Percentiles rank a stretch among this genome's conserved stretches.
Conservation (phyloP, 2,888 invertebrate species). For the Autographa pulchrina region DNA sequence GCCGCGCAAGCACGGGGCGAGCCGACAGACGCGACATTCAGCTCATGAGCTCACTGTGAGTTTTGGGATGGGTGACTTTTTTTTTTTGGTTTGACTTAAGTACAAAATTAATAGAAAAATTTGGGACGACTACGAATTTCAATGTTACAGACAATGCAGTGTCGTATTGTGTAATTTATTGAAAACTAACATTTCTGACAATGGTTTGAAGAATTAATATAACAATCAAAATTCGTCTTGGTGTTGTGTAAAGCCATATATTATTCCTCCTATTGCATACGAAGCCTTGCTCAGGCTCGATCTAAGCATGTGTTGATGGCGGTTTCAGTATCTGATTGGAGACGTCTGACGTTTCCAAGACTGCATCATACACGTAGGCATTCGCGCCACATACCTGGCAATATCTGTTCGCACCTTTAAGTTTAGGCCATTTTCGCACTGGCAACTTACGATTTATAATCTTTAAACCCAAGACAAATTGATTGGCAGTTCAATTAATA, state of each 20-base stretch:
- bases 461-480: slow-evolving; percentile 6
- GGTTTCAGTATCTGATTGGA: neutral
- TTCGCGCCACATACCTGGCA: slow-evolving; percentile 9
- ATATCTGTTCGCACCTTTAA: slow-evolving; percentile 7
- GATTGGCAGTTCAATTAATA: slow-evolving; percentile 5
- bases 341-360: slow-evolving; percentile 6
- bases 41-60: slow-evolving; percentile 8
- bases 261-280: neutral
- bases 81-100: slow-evolving; percentile 2
- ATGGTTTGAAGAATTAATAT: slow-evolving; percentile 5
- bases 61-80: slow-evolving; percentile 1
- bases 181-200: neutral
- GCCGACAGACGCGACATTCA: slow-evolving; percentile 10
- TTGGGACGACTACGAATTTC: neutral
- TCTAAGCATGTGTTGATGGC: neutral
- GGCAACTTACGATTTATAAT: slow-evolving; percentile 3
- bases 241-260: slow-evolving; percentile 7
- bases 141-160: neutral
- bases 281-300: neutral
- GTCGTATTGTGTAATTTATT: neutral
- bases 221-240: slow-evolving; percentile 1
- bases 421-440: slow-evolving; percentile 9
- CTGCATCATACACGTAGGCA: neutral
- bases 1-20: slow-evolving; percentile 6
- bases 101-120: slow-evolving; percentile 2